Evolutionary conservation across 1,140 invertebrate genomes (phyloP).

Genomic region (Solenopsis fugax): DNA sequence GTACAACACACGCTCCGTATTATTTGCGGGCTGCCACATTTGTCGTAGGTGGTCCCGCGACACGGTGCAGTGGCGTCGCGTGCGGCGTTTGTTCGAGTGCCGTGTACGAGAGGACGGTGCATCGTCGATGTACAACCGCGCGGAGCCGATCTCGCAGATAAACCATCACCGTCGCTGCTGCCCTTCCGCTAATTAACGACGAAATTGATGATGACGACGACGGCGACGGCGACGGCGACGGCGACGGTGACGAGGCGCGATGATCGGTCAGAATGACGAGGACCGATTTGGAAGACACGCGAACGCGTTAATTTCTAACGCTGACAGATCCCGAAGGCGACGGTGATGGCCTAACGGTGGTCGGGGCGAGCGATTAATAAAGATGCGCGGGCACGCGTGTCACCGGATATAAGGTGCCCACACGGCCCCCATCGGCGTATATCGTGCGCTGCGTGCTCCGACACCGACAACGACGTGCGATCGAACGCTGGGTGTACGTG

Average conservation of each 20-base stretch:
- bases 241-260: not conserved
- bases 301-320: slow-evolving; percentile 69
- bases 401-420: slow-evolving; percentile 84
- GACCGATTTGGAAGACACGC: slow-evolving; percentile 36
- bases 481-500: not conserved
- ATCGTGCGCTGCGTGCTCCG: slow-evolving; percentile 15
- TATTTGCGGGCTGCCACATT: slow-evolving; percentile 84
- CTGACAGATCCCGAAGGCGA: slow-evolving; percentile 66
- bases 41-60: slow-evolving; percentile 84
- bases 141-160: not conserved
- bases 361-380: slow-evolving; percentile 82
- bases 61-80: slow-evolving; percentile 72
- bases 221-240: not conserved
- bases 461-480: slow-evolving; percentile 13
- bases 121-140: too few relatives aligned
- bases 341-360: slow-evolving; percentile 71
- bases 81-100: slow-evolving; percentile 32
- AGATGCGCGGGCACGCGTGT: slow-evolving; percentile 84
- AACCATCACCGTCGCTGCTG: not conserved
- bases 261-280: not conserved
- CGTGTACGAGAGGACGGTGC: slow-evolving; percentile 58
- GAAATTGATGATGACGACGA: slow-evolving; percentile 49
- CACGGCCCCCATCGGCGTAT: slow-evolving; percentile 54
- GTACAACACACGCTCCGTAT: slow-evolving; percentile 81
- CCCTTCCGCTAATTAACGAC: slow-evolving; percentile 63